These are phyloP conservation scores for Sturnira hondurensis DNA, from an alignment of 2,113 vertebrate genomes.

Conservation along the genomic window DNA sequence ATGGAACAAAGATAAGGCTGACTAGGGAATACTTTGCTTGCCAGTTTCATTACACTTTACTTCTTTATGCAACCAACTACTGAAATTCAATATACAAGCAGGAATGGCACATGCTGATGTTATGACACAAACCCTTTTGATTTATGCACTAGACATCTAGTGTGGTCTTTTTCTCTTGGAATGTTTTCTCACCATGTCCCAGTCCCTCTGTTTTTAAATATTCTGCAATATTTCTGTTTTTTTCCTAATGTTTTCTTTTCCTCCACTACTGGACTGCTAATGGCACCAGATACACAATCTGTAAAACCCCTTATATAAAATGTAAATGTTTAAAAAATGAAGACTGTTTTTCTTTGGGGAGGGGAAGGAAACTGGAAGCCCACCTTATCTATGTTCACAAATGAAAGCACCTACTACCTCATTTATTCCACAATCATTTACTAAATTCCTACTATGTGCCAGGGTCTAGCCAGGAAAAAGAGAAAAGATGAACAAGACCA, in stretches of 20 bases:
- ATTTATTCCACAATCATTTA: not conserved
- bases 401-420: not conserved
- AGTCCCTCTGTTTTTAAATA: constrained; percentile 22
- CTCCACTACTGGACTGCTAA: constrained; percentile 9
- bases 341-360: not conserved
- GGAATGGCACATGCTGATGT: constrained; percentile 79
- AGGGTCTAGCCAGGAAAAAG: not conserved
- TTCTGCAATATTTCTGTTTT: constrained; percentile 21
- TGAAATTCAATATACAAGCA: constrained; percentile 84
- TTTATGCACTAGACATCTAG: constrained; percentile 78
- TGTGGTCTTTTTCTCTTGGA: constrained; percentile 26
- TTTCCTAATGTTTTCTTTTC: constrained; percentile 21
- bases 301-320: constrained; percentile 7
- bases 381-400: not conserved
- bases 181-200: constrained; percentile 32
- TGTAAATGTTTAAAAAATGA: constrained; percentile 28
- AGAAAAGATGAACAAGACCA: not conserved
- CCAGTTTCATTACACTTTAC: constrained; percentile 84
- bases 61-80: constrained; percentile 85
- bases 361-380: not conserved
- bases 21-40: constrained; percentile 83
- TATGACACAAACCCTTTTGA: constrained; percentile 83
- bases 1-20: constrained; percentile 86
- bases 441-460: not conserved
- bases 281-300: constrained; percentile 42